Conservation (phyloP, 2,113 vertebrate genomes). For the Empidonax alnorum region DNA sequence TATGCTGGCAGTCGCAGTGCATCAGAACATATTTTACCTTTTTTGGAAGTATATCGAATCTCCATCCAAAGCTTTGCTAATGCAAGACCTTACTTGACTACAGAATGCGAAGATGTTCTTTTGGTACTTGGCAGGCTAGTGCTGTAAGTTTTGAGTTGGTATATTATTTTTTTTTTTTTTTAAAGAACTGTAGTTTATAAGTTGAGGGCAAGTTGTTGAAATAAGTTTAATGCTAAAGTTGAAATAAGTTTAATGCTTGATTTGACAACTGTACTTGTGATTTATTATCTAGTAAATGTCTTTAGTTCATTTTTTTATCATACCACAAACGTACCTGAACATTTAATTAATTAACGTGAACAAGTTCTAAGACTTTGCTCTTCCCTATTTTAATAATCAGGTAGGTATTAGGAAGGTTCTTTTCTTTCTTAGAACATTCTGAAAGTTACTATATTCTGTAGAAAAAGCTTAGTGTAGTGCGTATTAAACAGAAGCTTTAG, state of each 20-base stretch:
- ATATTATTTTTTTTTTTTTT: not conserved
- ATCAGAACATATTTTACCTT: conserved; percentile 90
- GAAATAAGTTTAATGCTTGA: not conserved
- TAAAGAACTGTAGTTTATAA: not conserved
- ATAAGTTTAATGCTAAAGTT: not conserved
- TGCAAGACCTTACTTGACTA: conserved; percentile 92
- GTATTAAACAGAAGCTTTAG: not conserved
- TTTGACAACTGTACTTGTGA: not conserved
- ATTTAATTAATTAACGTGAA: not conserved
- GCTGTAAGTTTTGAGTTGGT: conserved; percentile 84
- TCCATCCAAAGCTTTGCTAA: conserved; percentile 94
- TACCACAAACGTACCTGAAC: not conserved
- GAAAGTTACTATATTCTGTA: not conserved
- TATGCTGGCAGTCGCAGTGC: conserved; percentile 93
- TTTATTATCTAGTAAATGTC: not conserved
- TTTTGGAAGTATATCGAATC: conserved; percentile 94
- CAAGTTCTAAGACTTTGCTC: not conserved
- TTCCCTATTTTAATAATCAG: not conserved
- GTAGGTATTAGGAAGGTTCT: not conserved
- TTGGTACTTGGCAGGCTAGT: conserved; percentile 94
- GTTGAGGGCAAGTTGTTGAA: not conserved
- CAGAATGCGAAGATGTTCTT: conserved; percentile 92
- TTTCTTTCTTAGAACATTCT: not conserved
- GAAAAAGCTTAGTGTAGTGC: not conserved
- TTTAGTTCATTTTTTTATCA: not conserved